Evolutionary conservation across 2,888 invertebrate species (phyloP).

Genomic region (Polylopha cassiicola): DNA sequence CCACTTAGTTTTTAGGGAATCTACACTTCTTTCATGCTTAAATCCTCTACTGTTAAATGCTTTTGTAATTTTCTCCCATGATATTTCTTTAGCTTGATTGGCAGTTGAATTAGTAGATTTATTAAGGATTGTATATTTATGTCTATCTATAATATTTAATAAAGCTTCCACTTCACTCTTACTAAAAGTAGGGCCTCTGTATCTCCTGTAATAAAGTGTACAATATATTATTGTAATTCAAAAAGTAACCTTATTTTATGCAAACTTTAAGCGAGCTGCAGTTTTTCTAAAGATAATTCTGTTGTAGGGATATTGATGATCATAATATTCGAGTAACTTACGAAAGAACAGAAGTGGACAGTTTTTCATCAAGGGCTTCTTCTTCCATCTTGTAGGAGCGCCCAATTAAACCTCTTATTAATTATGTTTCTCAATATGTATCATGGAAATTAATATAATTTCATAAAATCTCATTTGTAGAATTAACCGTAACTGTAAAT

Average conservation of each 20-base stretch:
- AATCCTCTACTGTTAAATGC: constrained; percentile 47
- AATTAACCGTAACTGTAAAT: too few species aligned
- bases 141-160: constrained; percentile 47
- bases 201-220: constrained; percentile 35
- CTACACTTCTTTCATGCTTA: constrained; percentile 39
- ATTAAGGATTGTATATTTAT: constrained; percentile 52
- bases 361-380: constrained; percentile 15
- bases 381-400: constrained; percentile 8
- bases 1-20: constrained; percentile 58
- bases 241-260: too few species aligned
- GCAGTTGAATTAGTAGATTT: constrained; percentile 46
- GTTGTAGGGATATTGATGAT: too few species aligned
- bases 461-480: too few species aligned
- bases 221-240: too few species aligned
- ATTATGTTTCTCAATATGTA: too few species aligned
- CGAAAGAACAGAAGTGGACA: constrained; percentile 13
- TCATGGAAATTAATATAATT: too few species aligned
- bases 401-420: constrained; percentile 1
- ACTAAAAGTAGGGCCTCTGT: constrained; percentile 51
- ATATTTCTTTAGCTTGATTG: constrained; percentile 47
- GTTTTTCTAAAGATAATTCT: too few species aligned
- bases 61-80: constrained; percentile 57
- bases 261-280: too few species aligned
- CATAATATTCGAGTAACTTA: too few species aligned
- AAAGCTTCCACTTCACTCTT: constrained; percentile 49